Evolutionary conservation across 2,888 invertebrate genomes (phyloP).

Genomic region (Papilio demoleus): DNA sequence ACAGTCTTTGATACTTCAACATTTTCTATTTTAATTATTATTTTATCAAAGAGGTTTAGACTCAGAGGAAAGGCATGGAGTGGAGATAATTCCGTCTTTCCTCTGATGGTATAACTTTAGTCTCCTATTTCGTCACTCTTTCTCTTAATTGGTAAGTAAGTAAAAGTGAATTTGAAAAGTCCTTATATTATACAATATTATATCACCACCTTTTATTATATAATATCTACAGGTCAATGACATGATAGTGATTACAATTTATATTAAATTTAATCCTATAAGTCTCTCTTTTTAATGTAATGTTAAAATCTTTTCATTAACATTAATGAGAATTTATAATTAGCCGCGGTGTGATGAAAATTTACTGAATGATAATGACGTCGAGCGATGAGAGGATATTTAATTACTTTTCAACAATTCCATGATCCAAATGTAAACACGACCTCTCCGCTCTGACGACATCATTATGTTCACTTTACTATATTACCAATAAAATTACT

Average conservation of each 20-base stretch:
- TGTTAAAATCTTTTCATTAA: conserved; percentile 10
- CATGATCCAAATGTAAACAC: conserved; percentile 5
- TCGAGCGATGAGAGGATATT: conserved; percentile 11
- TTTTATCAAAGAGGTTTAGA: neutral
- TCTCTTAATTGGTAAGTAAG: too few relatives aligned
- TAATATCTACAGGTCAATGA: neutral
- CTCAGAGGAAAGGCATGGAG: too few relatives aligned
- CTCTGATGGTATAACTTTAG: too few relatives aligned
- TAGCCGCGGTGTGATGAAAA: conserved; percentile 4
- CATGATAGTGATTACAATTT: neutral
- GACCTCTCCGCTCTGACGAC: neutral
- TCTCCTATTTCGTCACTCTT: too few relatives aligned
- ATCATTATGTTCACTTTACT: neutral
- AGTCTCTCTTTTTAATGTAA: neutral
- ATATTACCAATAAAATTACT: too few relatives aligned
- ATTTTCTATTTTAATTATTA: neutral
- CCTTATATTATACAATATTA: too few relatives aligned
- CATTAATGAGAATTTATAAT: conserved; percentile 19
- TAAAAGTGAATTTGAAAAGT: too few relatives aligned
- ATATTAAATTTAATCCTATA: neutral
- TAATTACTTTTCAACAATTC: conserved; percentile 18
- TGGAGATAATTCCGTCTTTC: too few relatives aligned
- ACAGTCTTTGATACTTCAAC: neutral
- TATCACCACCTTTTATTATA: too few relatives aligned
- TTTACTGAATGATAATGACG: conserved; percentile 3